Evolutionary conservation across 2,797 vertebrate genomes (phyloP), one percentile per base, ranked within the genome.

Genomic region (Helostoma temminkii): DNA sequence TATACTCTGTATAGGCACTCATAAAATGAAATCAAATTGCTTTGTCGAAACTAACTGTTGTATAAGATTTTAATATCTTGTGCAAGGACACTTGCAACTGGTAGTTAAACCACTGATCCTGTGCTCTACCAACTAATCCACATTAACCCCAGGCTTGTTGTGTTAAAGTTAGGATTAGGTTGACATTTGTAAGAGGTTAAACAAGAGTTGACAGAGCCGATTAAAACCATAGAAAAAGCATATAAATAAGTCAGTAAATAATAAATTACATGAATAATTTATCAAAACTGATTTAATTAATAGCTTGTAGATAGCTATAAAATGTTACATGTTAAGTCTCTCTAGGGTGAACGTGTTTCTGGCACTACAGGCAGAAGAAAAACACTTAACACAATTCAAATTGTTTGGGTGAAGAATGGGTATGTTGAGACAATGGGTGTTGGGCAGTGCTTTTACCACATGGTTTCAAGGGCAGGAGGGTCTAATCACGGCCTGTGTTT

Each of bases 321-420:
- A n/a, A n/a, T n/a, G n/a, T n/a, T n/a, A 24, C 22, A 22, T 39
- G 24, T 34, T n/a, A 47, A 19, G 49, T 76, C 71, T 62, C 28
- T 34, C 52, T 36, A 15, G 4, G 3, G 26, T 68, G 66, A 87
- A 58, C 66, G 70, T 78, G 80, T 48, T 54, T 46, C 63, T 66
- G 47, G 66, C 56, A 69, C 50, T 34, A 43, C 54, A 56, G 72
- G 43, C 48, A 42, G 39, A 69, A 65, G 49, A 66, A 67, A 52
- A 34, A n/a, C 18, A 1, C 10, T n/a, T 8, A n/a, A 32, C 76
- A 91, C 90, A 92, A 91, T 92, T 84, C 73, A 90, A 86, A 92
- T 93, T 90, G 90, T 92, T 84, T 78, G 73, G 49, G 42, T 72
- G 47, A 86, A 88, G 89, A 92, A 92, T 91, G 78, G 83, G 26